A percentile compares a stretch with the other conserved stretches of the same genome.
These are phyloP conservation scores for Anser cygnoides DNA, from an alignment of 2,113 vertebrate genomes.

Conservation along the genomic window DNA sequence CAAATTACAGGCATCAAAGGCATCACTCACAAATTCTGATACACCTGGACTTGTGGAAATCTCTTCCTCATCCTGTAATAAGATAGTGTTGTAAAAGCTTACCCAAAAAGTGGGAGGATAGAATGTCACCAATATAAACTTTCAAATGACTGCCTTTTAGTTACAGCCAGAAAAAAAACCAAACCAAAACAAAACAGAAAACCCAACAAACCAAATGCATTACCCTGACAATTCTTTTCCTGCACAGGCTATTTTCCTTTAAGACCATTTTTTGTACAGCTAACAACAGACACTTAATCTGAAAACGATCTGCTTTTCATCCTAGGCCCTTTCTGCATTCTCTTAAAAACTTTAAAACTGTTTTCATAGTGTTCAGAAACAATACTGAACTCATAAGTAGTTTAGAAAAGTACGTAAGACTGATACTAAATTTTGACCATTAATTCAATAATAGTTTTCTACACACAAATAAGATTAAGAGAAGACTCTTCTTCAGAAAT, in stretches of 20 bases:
- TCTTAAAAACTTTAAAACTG: background rate
- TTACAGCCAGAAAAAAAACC: background rate
- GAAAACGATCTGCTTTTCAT: background rate
- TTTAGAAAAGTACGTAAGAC: background rate
- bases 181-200: background rate
- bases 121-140: background rate
- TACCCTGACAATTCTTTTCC: background rate
- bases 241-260: background rate
- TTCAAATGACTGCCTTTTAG: background rate
- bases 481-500: background rate
- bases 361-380: background rate
- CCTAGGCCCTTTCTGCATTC: background rate
- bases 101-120: background rate
- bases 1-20: constrained; percentile 88
- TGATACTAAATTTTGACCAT: background rate
- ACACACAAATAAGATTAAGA: background rate
- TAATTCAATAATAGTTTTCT: background rate
- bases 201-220: background rate
- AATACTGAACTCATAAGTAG: background rate
- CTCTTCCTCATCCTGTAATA: constrained; percentile 88
- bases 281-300: background rate
- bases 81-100: background rate
- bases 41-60: constrained; percentile 95
- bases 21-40: constrained; percentile 97
- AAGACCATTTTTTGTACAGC: background rate